Conservation (phyloP, 2,797 vertebrate genomes). For the Hypotaenidia philippensis region DNA sequence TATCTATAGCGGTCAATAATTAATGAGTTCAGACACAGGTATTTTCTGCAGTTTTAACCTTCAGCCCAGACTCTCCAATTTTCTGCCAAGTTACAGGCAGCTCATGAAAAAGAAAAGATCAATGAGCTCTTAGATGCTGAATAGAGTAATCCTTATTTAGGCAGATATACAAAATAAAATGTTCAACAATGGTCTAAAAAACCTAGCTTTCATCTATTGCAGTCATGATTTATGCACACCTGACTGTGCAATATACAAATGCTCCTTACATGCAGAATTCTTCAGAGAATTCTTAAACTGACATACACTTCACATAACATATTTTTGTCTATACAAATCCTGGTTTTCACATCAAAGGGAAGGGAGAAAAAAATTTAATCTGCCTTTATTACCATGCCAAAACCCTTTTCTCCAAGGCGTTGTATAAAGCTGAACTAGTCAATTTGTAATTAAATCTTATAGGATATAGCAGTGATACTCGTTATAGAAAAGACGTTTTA, state of each 20-base stretch:
- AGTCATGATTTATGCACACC: background rate
- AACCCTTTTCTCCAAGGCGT: background rate
- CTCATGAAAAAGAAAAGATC: rapidly evolving
- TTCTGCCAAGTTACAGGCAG: background rate
- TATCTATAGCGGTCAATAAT: background rate
- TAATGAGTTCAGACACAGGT: background rate
- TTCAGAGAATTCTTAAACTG: background rate
- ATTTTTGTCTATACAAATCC: background rate
- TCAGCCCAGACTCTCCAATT: background rate
- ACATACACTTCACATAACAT: background rate
- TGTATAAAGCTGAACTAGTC: background rate
- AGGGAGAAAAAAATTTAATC: background rate
- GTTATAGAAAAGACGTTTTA: background rate
- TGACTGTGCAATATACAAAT: background rate
- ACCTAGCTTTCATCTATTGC: background rate
- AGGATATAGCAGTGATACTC: background rate
- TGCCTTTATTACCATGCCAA: background rate
- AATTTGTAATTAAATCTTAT: slow-evolving; percentile 34
- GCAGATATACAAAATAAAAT: background rate
- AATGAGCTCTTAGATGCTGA: background rate
- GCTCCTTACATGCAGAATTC: background rate
- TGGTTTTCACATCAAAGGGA: background rate
- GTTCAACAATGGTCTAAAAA: background rate
- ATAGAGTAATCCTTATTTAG: background rate
- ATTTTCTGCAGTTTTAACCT: background rate